phyloP scores from a whole-genome alignment of 1,140 invertebrate genomes.

The Pseudomyrmex concolor region DNA sequence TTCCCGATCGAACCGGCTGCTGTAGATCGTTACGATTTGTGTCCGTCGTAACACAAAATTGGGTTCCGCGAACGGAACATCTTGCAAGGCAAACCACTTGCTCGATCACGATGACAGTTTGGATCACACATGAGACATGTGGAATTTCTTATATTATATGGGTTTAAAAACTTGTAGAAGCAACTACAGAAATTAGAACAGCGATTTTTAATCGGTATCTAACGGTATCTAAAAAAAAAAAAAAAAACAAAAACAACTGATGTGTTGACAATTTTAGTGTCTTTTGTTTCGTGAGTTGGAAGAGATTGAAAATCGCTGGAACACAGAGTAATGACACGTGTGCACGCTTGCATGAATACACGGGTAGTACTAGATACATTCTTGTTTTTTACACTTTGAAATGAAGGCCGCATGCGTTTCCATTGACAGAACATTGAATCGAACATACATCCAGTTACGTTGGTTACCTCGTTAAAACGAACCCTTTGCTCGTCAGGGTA shows the following conservation, averaged over 20 bases:
- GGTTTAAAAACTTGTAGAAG: no score
- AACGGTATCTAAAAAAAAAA: no score
- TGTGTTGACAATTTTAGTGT: no score
- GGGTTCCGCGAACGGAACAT: slow-evolving; percentile 64
- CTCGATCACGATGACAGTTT: neutral
- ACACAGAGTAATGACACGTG: neutral
- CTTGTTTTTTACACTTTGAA: no score
- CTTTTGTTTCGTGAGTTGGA: no score
- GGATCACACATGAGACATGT: neutral
- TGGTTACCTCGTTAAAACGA: slow-evolving; percentile 49
- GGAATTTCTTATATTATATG: no score
- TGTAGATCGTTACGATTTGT: slow-evolving; percentile 58
- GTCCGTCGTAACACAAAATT: slow-evolving; percentile 57
- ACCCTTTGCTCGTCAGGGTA: slow-evolving; percentile 61
- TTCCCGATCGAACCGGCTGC: neutral
- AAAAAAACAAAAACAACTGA: no score
- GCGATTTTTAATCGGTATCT: no score
- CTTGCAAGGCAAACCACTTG: neutral
- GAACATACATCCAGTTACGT: slow-evolving; percentile 30
- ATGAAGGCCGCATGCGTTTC: neutral
- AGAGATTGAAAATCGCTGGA: no score
- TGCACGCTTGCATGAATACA: neutral
- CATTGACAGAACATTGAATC: slow-evolving; percentile 45
- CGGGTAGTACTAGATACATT: slow-evolving; percentile 18
- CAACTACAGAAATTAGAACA: no score